phyloP scores from a whole-genome alignment of 2,113 vertebrate species.

The Xyliphius kryptos region DNA sequence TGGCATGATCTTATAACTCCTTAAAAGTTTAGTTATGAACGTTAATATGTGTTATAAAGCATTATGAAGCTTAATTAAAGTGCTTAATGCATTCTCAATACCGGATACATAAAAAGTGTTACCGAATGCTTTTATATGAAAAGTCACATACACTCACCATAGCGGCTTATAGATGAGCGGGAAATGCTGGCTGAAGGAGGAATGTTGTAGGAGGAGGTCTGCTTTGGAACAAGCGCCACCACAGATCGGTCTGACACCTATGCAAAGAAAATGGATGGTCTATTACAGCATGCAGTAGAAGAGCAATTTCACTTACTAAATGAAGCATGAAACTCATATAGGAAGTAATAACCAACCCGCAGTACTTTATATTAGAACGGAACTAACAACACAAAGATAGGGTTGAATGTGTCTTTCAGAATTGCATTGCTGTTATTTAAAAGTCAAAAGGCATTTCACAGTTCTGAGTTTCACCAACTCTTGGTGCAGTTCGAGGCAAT shows the following conservation, averaged over 20 bases:
- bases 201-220: constrained; percentile 98
- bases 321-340: constrained; percentile 1
- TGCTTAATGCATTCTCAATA: too few species aligned
- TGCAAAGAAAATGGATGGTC: constrained; percentile 11
- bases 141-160: constrained; percentile 78
- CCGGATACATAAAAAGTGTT: too few species aligned
- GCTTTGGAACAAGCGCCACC: constrained; percentile 93
- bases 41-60: too few species aligned
- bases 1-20: too few species aligned
- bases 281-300: constrained; percentile 5
- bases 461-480: constrained; percentile 10
- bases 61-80: too few species aligned
- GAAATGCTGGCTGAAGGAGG: constrained; percentile 94
- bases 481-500: constrained; percentile 23
- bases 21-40: too few species aligned
- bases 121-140: too few species aligned
- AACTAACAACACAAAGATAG: constrained; percentile 4
- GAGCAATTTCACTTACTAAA: constrained; percentile 19
- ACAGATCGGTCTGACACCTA: constrained; percentile 95
- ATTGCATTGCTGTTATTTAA: constrained; percentile 1
- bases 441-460: constrained; percentile 15
- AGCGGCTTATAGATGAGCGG: constrained; percentile 91
- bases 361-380: too few species aligned
- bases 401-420: neutral
- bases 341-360: constrained; percentile 2